Conservation (phyloP, 1,140 invertebrate genomes). For the Drosophila willistoni region DNA sequence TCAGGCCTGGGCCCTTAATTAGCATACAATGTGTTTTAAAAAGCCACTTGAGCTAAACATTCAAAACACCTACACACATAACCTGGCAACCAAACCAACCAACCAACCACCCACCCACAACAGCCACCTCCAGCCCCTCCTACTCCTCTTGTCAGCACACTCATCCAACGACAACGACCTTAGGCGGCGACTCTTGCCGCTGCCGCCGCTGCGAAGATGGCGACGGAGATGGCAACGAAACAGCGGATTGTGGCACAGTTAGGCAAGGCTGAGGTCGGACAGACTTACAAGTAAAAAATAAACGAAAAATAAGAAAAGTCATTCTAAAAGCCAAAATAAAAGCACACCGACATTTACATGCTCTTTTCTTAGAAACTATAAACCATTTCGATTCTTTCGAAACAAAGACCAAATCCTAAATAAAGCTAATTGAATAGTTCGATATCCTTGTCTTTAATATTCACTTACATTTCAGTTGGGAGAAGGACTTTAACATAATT, state of each 20-base stretch:
- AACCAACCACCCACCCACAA: background rate
- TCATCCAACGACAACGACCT: conserved; percentile 60
- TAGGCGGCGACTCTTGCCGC: conserved; percentile 60
- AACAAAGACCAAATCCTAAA: background rate
- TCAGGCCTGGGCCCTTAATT: conserved; percentile 66
- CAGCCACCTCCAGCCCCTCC: background rate
- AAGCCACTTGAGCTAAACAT: conserved; percentile 80
- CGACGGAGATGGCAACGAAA: too few relatives aligned
- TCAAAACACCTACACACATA: conserved; percentile 70
- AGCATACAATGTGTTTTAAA: conserved; percentile 81
- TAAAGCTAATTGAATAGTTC: too few relatives aligned
- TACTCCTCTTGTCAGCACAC: conserved; percentile 12
- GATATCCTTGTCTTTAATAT: too few relatives aligned
- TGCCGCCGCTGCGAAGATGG: conserved; percentile 27
- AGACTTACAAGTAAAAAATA: conserved; percentile 33
- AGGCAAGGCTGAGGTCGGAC: conserved; percentile 46
- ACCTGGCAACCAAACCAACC: conserved; percentile 12
- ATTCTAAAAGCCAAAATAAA: background rate
- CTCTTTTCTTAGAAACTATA: conserved; percentile 13
- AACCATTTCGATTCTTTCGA: background rate
- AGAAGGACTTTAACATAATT: background rate
- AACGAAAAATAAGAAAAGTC: background rate
- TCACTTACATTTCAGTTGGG: too few relatives aligned
- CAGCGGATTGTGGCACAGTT: conserved; percentile 65
- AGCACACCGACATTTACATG: conserved; percentile 24